Conservation (phyloP, 2,113 vertebrate genomes). For the Crocuta crocuta region DNA sequence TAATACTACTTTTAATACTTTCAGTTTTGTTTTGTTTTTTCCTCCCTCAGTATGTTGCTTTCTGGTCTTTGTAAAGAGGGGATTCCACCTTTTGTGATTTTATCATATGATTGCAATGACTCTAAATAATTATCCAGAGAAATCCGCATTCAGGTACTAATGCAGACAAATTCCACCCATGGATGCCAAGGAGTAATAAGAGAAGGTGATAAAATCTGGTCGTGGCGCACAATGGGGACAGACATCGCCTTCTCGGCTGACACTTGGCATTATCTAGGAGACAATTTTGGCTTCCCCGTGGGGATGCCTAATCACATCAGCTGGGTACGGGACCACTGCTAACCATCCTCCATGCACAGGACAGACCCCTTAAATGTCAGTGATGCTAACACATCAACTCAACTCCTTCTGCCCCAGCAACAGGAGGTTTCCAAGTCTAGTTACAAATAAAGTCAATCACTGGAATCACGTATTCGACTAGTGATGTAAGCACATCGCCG, state of each 20-base stretch:
- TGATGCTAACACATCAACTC: neutral
- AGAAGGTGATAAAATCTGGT: too few relatives aligned
- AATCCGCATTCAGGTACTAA: too few relatives aligned
- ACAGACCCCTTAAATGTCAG: neutral
- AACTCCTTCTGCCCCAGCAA: neutral
- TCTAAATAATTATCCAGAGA: neutral
- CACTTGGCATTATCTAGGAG: neutral
- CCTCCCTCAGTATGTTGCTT: neutral
- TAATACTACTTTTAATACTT: neutral
- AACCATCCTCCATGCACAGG: too few relatives aligned
- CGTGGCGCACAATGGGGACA: neutral
- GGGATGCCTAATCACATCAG: neutral
- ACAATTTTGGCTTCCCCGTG: neutral
- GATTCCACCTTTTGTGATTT: neutral
- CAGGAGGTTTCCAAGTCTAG: neutral
- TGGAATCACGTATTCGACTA: fast-evolving
- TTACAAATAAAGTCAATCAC: neutral
- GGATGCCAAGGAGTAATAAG: neutral
- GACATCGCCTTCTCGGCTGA: fast-evolving
- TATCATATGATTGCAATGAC: neutral
- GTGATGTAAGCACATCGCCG: neutral
- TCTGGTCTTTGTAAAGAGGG: neutral
- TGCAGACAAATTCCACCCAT: fast-evolving
- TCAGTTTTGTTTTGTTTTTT: too few relatives aligned
- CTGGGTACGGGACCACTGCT: too few relatives aligned